Percentiles rank a stretch among this genome's conserved stretches.
These are phyloP conservation scores for Micronisus gabar DNA, from an alignment of 2,113 vertebrate genomes.

Conservation along the genomic window DNA sequence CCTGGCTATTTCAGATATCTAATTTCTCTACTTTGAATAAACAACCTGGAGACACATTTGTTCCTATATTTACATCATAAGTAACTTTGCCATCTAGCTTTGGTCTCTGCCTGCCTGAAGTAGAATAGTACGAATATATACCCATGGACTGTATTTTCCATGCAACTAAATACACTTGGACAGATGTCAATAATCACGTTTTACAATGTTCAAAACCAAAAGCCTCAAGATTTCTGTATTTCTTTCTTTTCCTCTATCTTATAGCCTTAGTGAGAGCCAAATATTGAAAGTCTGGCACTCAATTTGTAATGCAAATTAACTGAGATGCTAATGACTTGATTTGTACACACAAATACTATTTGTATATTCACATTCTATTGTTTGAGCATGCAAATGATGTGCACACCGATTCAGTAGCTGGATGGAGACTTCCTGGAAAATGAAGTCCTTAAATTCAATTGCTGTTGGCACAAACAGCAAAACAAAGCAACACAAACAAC, in stretches of 20 bases:
- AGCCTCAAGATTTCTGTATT: neutral
- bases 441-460: conserved; percentile 44
- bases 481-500: conserved; percentile 41
- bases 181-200: neutral
- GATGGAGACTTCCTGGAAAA: conserved; percentile 36
- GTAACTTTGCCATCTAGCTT: neutral
- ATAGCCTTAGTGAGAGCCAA: neutral
- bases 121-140: neutral
- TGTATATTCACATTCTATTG: conserved; percentile 8
- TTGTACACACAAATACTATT: conserved; percentile 28
- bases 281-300: neutral
- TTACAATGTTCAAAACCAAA: neutral
- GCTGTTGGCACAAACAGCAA: conserved; percentile 27
- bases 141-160: neutral
- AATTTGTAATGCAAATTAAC: conserved; percentile 28
- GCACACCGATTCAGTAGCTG: conserved; percentile 20
- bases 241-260: neutral
- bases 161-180: neutral
- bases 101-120: neutral
- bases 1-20: neutral
- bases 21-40: neutral
- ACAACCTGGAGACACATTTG: neutral
- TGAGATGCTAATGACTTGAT: neutral
- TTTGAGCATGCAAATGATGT: neutral
- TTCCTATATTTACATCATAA: neutral